Base-by-base conservation (phyloP, 64 coral and sea anemone species). In the Montipora foliosa region DNA sequence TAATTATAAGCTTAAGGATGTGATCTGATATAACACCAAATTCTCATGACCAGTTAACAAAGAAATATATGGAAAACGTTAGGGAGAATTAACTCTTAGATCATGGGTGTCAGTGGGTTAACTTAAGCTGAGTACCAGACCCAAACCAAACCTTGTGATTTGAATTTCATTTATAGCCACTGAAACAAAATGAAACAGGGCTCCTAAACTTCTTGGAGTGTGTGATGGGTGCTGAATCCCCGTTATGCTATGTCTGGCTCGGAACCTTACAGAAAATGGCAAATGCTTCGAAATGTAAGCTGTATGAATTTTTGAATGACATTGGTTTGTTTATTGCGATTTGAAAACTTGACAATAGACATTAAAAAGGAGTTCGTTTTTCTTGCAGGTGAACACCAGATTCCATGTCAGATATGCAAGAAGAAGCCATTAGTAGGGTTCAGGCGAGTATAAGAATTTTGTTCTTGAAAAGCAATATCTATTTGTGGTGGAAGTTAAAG, bases 261-360 rank as follows among this genome's bases (percentile, higher is more conserved):
- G 91, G 95, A 45, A 95, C 97, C 16, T 21, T 99, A 17, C 97
- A 99, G 50, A 99, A 99, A 94, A 94, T 99, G 68, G 87, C 91
- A 5, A 94, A 89, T 71, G 94, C 95, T 87, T 76, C 95, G 47
- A 96, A 90, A 89, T 90, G 97, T 99, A 92, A 88, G 92, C 77
- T 13, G 16, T 25, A 8, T 76, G 7, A 13, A 46, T 8, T 76
- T 5, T 57, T 1, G 11, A 80, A 80, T 80, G 20, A 49, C 47
- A 13, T n/a, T 61, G 2, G 0, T 16, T 44, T 16, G 77, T 57
- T 57, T 11, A 8, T 72, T 78, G 6, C 46, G 93, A 94, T 53
- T 83, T 66, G 17, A 9, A 64, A 14, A 70, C 19, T 22, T 44
- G 53, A 62, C 4, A 47, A 4, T 15, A 4, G 19, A 53, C 6